phyloP scores from a whole-genome alignment of 92 coral and sea anemone species.

The Anthopleura xanthogrammica region DNA sequence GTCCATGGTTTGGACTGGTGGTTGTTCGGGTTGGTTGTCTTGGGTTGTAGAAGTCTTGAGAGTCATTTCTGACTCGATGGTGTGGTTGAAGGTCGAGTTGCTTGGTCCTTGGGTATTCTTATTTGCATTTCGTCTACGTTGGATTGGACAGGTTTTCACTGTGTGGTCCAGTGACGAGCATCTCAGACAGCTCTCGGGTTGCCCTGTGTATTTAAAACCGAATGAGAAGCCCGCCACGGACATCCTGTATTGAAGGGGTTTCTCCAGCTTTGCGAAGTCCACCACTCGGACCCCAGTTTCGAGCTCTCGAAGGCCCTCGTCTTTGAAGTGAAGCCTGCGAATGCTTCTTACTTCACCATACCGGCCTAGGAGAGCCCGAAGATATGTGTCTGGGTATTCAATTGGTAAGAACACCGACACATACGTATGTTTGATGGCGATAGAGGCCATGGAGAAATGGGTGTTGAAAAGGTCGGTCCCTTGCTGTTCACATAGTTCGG shows the following conservation, averaged over 20 bases:
- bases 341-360: constrained; percentile 8
- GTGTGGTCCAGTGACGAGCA: constrained; percentile 32
- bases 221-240: neutral
- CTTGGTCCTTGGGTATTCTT: no score
- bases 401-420: constrained; percentile 26
- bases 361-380: neutral
- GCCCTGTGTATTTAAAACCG: constrained; percentile 33
- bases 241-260: constrained; percentile 10
- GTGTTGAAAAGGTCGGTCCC: neutral
- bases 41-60: no score
- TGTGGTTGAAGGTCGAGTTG: no score
- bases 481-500: neutral
- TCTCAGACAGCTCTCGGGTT: constrained; percentile 27
- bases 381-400: neutral
- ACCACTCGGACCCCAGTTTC: constrained; percentile 25
- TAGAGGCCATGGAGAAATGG: neutral
- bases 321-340: constrained; percentile 1
- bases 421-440: neutral
- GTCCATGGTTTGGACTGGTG: no score
- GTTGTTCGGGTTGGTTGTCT: no score
- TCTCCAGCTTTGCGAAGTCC: neutral
- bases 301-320: constrained; percentile 4
- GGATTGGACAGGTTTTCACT: constrained; percentile 17
- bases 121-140: neutral
- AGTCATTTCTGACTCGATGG: no score